phyloP scores from a whole-genome alignment of 2,113 vertebrate genomes.

The Cygnus buccinator region DNA sequence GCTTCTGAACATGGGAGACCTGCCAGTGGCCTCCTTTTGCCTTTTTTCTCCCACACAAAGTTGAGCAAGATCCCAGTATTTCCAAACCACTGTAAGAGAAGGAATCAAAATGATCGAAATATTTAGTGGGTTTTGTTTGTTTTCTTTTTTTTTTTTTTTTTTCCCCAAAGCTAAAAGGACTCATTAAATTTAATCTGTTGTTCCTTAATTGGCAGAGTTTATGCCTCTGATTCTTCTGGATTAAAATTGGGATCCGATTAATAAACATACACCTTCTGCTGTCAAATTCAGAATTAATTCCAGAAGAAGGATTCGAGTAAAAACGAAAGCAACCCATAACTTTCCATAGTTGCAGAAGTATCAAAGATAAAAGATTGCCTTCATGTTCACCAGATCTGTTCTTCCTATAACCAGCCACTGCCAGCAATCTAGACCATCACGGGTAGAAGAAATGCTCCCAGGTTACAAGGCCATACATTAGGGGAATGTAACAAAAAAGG shows the following conservation, averaged over 20 bases:
- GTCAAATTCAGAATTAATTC: background rate
- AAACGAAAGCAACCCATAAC: background rate
- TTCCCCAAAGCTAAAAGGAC: background rate
- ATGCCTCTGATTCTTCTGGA: background rate
- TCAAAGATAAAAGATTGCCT: background rate
- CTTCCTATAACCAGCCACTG: background rate
- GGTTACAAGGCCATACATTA: background rate
- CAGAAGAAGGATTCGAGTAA: background rate
- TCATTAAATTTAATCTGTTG: background rate
- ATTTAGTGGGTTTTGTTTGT: background rate
- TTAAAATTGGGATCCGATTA: background rate
- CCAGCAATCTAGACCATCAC: background rate
- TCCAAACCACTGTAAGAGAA: background rate
- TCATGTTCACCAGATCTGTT: background rate
- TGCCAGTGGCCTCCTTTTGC: background rate
- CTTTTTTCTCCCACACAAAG: background rate
- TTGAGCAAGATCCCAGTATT: background rate
- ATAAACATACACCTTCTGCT: background rate
- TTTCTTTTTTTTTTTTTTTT: background rate
- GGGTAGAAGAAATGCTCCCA: background rate
- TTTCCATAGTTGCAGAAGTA: background rate
- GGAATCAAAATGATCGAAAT: background rate
- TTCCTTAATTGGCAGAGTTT: background rate
- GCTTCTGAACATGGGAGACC: background rate
- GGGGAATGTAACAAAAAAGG: background rate